Conservation (phyloP, 2,113 vertebrate genomes). For the Pampusana beccarii region DNA sequence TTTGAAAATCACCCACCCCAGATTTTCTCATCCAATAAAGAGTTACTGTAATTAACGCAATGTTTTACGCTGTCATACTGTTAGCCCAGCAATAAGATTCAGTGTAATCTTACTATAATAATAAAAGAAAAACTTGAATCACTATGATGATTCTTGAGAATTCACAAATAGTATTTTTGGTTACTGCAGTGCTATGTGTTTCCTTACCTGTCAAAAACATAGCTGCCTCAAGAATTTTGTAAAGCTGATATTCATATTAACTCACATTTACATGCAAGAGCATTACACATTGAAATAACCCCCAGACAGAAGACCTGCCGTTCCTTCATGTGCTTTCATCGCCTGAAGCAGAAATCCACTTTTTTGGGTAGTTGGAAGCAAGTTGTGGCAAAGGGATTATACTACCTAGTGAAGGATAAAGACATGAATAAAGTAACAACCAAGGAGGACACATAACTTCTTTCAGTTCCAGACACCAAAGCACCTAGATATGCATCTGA, state of each 20-base stretch:
- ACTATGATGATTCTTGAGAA: not conserved
- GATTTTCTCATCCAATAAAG: not conserved
- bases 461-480: not conserved
- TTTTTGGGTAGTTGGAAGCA: not conserved
- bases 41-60: not conserved
- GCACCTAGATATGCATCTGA: not conserved
- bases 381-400: not conserved
- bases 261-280: not conserved
- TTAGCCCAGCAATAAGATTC: not conserved
- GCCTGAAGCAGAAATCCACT: not conserved
- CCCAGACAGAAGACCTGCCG: not conserved
- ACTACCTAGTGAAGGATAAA: not conserved
- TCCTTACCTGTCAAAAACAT: not conserved
- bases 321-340: not conserved
- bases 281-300: not conserved
- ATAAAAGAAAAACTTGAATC: not conserved
- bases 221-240: not conserved
- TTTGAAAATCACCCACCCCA: not conserved
- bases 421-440: not conserved
- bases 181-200: not conserved
- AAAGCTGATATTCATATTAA: not conserved
- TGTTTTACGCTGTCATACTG: not conserved
- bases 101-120: not conserved
- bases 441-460: not conserved
- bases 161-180: not conserved